Base-by-base conservation (phyloP, 2,797 vertebrate genomes). In the Hyperoplus lanceolatus region DNA sequence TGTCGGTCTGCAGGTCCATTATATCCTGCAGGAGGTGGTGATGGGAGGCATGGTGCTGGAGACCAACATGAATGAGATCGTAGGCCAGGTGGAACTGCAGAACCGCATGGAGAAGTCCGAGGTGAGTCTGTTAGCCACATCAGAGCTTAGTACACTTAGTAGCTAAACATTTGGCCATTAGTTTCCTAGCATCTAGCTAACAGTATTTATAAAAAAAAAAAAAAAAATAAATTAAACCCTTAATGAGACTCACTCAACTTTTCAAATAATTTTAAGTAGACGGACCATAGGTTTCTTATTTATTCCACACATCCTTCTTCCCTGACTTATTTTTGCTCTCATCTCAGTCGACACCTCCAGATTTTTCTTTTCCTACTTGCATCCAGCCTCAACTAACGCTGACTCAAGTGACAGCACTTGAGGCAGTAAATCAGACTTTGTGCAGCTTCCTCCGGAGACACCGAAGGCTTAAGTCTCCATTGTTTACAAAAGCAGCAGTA, bases 11-110 rank as follows among this genome's bases (percentile, higher is more conserved):
- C 77, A 98, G 97, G 97, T 98, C 1, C 97, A 99, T 89, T 97
- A 96, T 72, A 98, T 99, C 85, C 87, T 99, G 63, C 97, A 99
- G 90, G 97, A 99, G 93, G 96, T 99, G 91, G 97, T 98, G 84
- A 98, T 99, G 89, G 97, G 98, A 0, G 97, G 98, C 4, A 98
- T 98, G 97, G 97, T 99, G 58, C 84, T 99, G 87, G 97, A 99
- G 91, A 99, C 98, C 74, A 98, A 98, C 89, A 98, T 99, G 97
- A 99, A 97, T 11, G 97, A 99, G 92, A 97, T 98, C 0, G 96
- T 98, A 9, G 96, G 96, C 0, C 97, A 98, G 87, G 96, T 97
- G 11, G 97, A 99, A 86, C 88, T 97, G 48, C 98, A 98, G 89
- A 97, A 95, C 93, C 96, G 96, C 67, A 94, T 98, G 95, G 97